Evolutionary conservation across 2,113 vertebrate species (phyloP).

Genomic region (Ramphastos sulfuratus): DNA sequence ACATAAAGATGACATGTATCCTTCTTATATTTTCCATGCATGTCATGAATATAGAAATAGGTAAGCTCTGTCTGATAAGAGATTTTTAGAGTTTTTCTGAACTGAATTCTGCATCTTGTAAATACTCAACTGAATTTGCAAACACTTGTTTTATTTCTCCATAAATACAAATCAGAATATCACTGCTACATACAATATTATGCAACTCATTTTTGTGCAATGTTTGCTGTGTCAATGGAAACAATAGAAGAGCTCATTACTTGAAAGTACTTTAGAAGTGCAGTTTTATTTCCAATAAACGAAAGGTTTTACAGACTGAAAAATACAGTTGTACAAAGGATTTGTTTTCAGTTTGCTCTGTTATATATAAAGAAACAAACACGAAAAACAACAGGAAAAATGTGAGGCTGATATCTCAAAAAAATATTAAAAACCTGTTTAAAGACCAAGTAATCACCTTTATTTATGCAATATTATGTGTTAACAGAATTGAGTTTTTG

Average conservation of each 20-base stretch:
- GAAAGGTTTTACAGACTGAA: not conserved
- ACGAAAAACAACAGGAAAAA: not conserved
- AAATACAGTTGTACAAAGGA: not conserved
- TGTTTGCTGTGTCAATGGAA: not conserved
- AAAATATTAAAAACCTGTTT: not conserved
- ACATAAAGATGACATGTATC: not conserved
- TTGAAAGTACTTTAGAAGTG: not conserved
- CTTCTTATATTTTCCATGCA: not conserved
- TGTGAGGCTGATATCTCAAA: not conserved
- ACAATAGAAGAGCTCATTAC: not conserved
- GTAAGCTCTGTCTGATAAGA: not conserved
- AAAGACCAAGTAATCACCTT: not conserved
- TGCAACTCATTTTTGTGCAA: not conserved
- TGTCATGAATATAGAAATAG: not conserved
- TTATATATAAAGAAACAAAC: not conserved
- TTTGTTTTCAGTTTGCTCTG: not conserved
- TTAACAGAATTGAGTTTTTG: not conserved
- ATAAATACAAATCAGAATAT: not conserved
- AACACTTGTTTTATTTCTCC: not conserved
- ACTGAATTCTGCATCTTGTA: not conserved
- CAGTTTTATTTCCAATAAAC: not conserved
- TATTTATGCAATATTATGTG: not conserved
- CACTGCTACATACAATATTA: not conserved
- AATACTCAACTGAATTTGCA: not conserved
- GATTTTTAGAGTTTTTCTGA: not conserved